These are phyloP conservation scores for Venustoraphidia nigricollis DNA, from an alignment of 2,888 invertebrate genomes.

Conservation along the genomic window DNA sequence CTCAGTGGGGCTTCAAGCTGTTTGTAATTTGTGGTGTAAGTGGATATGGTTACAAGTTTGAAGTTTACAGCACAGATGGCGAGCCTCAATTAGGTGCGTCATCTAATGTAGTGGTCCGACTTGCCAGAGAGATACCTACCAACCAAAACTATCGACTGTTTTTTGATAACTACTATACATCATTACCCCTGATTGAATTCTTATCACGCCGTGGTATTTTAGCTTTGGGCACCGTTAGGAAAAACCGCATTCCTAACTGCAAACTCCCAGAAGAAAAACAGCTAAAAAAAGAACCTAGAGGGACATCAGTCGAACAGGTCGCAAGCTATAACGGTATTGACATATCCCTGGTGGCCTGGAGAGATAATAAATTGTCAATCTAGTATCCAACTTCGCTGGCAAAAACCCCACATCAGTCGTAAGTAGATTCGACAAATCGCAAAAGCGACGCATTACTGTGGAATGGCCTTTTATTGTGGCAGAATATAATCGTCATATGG, in stretches of 20 bases:
- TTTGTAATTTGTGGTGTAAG: constrained; percentile 15
- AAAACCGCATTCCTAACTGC: constrained; percentile 15
- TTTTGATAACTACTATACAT: constrained; percentile 18
- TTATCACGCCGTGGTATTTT: constrained; percentile 13
- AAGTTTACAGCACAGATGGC: constrained; percentile 14
- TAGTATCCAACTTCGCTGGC: constrained; percentile 17
- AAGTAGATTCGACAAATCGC: constrained; percentile 13
- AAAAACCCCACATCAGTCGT: constrained; percentile 13
- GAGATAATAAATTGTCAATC: constrained; percentile 18
- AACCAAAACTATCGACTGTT: constrained; percentile 17
- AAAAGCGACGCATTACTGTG: constrained; percentile 12
- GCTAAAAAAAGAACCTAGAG: constrained; percentile 11
- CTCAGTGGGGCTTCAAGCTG: constrained; percentile 15
- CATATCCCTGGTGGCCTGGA: constrained; percentile 14
- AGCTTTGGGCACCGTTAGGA: constrained; percentile 13
- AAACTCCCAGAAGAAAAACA: constrained; percentile 15
- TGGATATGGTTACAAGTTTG: constrained; percentile 9
- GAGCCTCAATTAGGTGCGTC: constrained; percentile 17
- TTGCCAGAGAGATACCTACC: constrained; percentile 14
- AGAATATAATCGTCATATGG: constrained; percentile 17
- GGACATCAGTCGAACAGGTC: constrained; percentile 12
- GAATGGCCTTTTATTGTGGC: constrained; percentile 13
- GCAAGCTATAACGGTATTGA: constrained; percentile 11
- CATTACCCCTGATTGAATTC: constrained; percentile 12
- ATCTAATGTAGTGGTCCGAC: constrained; percentile 17